Percentiles rank a stretch among this genome's conserved stretches.
phyloP scores from a whole-genome alignment of 2,113 vertebrate species.

The Mastomys natalensis region DNA sequence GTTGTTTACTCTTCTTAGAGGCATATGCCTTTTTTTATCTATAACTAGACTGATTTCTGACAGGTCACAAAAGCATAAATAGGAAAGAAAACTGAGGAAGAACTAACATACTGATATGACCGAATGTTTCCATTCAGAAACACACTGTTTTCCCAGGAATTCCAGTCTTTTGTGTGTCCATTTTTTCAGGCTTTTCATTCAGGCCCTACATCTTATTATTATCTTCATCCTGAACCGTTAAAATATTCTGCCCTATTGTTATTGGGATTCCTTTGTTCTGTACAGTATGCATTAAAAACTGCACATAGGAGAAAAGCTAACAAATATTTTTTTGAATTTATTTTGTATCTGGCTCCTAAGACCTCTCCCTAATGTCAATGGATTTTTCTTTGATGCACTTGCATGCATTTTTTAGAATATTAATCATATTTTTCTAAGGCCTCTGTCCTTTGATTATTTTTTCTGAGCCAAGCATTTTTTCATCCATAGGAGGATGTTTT shows the following conservation, averaged over 20 bases:
- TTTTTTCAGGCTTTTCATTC: constrained; percentile 15
- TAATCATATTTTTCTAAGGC: constrained; percentile 16
- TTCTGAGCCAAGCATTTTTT: not conserved
- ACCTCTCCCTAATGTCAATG: not conserved
- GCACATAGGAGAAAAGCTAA: constrained; percentile 26
- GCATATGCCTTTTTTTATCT: not conserved
- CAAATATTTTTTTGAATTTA: constrained; percentile 10
- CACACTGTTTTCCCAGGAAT: constrained; percentile 15
- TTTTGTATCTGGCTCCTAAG: constrained; percentile 40
- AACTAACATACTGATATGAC: not conserved
- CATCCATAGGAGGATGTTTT: not conserved
- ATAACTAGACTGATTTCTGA: constrained; percentile 39
- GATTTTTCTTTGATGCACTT: constrained; percentile 34
- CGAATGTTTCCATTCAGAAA: constrained; percentile 46
- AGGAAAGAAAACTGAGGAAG: constrained; percentile 23
- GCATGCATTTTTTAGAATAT: not conserved
- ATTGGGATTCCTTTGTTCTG: constrained; percentile 54
- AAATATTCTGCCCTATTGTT: constrained; percentile 47
- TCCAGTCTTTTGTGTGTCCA: constrained; percentile 13
- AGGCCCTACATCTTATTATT: not conserved
- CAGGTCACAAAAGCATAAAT: constrained; percentile 61
- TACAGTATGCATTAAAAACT: constrained; percentile 40
- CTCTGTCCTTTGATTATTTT: constrained; percentile 24
- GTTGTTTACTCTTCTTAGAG: not conserved
- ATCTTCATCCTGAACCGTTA: constrained; percentile 21